Base-by-base conservation (phyloP, 2,888 invertebrate genomes). In the Tetragonula carbonaria region DNA sequence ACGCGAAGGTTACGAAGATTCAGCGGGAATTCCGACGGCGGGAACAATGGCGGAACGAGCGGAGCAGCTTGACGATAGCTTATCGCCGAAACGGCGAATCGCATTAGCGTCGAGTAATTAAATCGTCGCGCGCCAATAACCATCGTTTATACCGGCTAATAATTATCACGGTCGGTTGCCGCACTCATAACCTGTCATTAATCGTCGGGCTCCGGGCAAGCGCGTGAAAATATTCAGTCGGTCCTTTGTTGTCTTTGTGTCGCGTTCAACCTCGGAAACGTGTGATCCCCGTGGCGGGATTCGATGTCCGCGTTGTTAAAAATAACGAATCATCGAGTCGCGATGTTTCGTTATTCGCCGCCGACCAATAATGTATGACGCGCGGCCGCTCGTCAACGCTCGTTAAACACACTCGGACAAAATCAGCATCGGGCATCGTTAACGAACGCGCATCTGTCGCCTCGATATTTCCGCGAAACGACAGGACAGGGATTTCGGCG, bases 91-190 rank as follows among this genome's bases (percentile, higher is more conserved):
- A 74, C 83, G 57, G 53, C 18, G 63, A 74, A 55, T 78, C 75
- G 73, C 75, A 78, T 84, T 84, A 84, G 33, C 84, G 74, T 74
- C 62, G 33, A 83, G 80, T 83, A 86, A 86, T 86, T 85, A 75
- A 86, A 86, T 86, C 68, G 62, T 85, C 74, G 38, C 79, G 82
- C 85, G 77, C 82, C 79, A 72, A 85, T 86, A 85, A 85, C 70
- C 86, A 71, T 85, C 82, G 82, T 63, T 77, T 78, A 63, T 77
- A 68, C 67, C 66, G 59, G 78, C 82, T 74, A 86, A 86, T 85
- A 86, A 85, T 86, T 85, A 85, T 82, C 82, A 81, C 82, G 79
- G 66, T 21, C 68, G 79, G 77, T 72, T 77, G 74, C 77, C 66
- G 21, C 74, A 57, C 65, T 71, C 66, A 78, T 85, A 86, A 86